These are phyloP conservation scores for Drosophila truncata DNA, from an alignment of 1,140 invertebrate genomes.

Conservation along the genomic window DNA sequence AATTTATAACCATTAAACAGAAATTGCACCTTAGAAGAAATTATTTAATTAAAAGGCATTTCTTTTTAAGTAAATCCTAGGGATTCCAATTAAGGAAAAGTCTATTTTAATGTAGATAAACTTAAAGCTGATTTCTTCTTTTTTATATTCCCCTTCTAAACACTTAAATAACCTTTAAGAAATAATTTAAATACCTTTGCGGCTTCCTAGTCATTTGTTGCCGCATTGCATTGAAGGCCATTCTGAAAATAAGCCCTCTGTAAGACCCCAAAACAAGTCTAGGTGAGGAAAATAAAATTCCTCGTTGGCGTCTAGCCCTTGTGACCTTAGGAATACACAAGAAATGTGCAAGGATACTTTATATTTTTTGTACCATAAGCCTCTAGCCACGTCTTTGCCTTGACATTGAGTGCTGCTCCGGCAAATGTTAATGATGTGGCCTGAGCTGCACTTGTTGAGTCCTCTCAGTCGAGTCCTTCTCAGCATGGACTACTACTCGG, in stretches of 20 bases:
- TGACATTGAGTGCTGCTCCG: conserved; percentile 59
- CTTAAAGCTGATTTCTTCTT: too few relatives aligned
- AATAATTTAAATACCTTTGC: neutral
- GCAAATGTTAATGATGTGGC: conserved; percentile 78
- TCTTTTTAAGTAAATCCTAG: neutral
- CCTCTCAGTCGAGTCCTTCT: conserved; percentile 2
- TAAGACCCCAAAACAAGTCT: conserved; percentile 5
- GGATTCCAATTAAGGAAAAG: too few relatives aligned
- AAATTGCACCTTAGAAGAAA: neutral
- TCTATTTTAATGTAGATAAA: too few relatives aligned
- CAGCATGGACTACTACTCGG: conserved; percentile 4
- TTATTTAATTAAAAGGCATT: neutral
- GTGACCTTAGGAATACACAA: conserved; percentile 31
- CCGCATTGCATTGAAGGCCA: neutral
- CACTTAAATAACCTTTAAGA: neutral
- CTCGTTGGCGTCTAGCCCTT: conserved; percentile 29
- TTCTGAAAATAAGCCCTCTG: conserved; percentile 9
- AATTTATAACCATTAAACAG: neutral
- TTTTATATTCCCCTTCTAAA: too few relatives aligned
- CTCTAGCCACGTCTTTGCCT: conserved; percentile 39
- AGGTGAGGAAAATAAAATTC: conserved; percentile 20
- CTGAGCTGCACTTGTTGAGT: conserved; percentile 77
- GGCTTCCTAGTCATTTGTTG: neutral
- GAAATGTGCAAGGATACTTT: conserved; percentile 17
- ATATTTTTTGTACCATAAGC: conserved; percentile 5